Evolutionary conservation across 2,888 invertebrate genomes (phyloP).

Genomic region (Eupithecia exiguata): DNA sequence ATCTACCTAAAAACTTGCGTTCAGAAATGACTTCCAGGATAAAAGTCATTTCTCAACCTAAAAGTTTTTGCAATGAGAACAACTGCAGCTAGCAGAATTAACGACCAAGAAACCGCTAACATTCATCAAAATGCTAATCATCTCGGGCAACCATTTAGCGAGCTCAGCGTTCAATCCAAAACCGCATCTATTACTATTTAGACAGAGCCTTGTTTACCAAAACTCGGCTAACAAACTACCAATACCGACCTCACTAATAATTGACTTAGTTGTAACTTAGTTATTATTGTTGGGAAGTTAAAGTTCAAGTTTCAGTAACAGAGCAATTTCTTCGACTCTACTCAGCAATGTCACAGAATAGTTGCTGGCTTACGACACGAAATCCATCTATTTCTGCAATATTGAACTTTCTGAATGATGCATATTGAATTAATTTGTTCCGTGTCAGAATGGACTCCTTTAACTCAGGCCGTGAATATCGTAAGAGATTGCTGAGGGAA

Average conservation of each 20-base stretch:
- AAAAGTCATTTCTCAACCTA: too few species aligned
- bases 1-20: too few species aligned
- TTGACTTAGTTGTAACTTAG: slow-evolving; percentile 13
- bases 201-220: slow-evolving; percentile 21
- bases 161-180: slow-evolving; percentile 24
- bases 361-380: not conserved
- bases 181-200: slow-evolving; percentile 27
- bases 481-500: too few species aligned
- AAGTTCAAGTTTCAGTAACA: slow-evolving; percentile 18
- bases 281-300: slow-evolving; percentile 7
- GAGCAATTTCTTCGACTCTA: not conserved
- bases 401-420: not conserved
- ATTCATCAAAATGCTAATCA: slow-evolving; percentile 33
- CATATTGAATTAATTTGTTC: too few species aligned
- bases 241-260: not conserved
- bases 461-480: too few species aligned
- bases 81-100: not conserved
- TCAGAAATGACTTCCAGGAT: too few species aligned
- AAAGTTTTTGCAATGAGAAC: not conserved
- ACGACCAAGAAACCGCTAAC: not conserved
- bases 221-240: slow-evolving; percentile 10
- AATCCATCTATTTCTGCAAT: not conserved
- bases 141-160: not conserved
- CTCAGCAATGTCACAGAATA: not conserved
- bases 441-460: too few species aligned